Conservation (phyloP, 2,113 vertebrate genomes). For the human region DNA sequence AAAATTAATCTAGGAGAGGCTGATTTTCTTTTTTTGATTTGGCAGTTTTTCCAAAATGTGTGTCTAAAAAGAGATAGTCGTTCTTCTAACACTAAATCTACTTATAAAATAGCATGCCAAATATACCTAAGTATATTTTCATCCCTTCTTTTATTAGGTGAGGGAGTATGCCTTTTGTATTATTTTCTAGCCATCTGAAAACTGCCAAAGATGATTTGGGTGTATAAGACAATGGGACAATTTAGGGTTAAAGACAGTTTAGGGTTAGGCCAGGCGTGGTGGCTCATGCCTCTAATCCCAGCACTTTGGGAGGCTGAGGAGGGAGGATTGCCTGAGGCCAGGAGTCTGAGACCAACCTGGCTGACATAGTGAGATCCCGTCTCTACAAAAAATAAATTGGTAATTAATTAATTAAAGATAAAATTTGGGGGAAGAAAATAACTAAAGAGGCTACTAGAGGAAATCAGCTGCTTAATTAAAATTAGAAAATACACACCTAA, state of each 20-base stretch:
- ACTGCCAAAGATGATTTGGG: background rate
- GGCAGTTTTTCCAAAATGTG: background rate
- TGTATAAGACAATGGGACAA: constrained; percentile 36
- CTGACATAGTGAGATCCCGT: too few species aligned
- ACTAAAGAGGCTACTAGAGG: background rate
- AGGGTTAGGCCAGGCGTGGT: too few species aligned
- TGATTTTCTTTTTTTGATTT: constrained; percentile 10
- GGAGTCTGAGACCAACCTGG: too few species aligned
- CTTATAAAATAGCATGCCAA: constrained; percentile 40
- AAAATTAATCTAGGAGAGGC: constrained; percentile 21
- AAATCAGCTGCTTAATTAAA: background rate
- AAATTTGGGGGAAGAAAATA: constrained; percentile 18
- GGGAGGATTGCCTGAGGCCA: too few species aligned
- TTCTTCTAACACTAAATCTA: background rate
- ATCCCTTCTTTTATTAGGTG: background rate
- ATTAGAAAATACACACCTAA: background rate
- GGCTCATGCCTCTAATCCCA: too few species aligned
- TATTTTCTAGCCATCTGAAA: constrained; percentile 36
- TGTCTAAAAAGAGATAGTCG: background rate
- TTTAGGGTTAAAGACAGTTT: background rate
- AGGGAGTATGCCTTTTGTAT: background rate
- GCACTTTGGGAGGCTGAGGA: too few species aligned
- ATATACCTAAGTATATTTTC: background rate
- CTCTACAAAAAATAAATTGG: too few species aligned
- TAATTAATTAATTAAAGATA: background rate